Conservation (phyloP, 1,140 invertebrate genomes). For the Monomorium pharaonis region DNA sequence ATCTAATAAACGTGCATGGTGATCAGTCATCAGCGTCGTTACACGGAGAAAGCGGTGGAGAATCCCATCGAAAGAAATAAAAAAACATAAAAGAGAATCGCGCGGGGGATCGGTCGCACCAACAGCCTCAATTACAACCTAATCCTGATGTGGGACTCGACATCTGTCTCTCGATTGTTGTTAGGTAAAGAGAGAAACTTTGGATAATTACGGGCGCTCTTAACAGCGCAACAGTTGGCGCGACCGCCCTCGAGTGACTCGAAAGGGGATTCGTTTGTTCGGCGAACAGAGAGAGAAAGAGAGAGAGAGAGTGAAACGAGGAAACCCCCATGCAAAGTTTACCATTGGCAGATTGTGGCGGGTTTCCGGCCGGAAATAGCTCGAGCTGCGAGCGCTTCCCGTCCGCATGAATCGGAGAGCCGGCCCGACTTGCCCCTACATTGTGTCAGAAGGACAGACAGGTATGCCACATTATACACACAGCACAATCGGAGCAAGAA, state of each 20-base stretch:
- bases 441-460: slow-evolving; percentile 83
- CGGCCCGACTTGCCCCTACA: slow-evolving; percentile 89
- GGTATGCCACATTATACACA: slow-evolving; percentile 82
- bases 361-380: slow-evolving; percentile 88
- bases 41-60: slow-evolving; percentile 27
- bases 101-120: slow-evolving; percentile 21
- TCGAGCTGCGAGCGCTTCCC: slow-evolving; percentile 89
- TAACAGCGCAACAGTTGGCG: slow-evolving; percentile 17
- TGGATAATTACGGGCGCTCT: slow-evolving; percentile 33
- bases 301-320: slow-evolving; percentile 14
- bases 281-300: background rate
- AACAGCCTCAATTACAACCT: background rate
- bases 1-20: slow-evolving; percentile 28
- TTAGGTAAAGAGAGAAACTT: background rate
- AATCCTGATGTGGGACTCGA: background rate
- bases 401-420: slow-evolving; percentile 86
- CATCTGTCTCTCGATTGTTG: background rate
- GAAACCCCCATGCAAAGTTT: slow-evolving; percentile 84
- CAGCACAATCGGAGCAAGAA: slow-evolving; percentile 68
- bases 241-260: background rate
- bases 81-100: background rate
- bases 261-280: slow-evolving; percentile 25
- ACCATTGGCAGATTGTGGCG: slow-evolving; percentile 91
- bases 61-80: slow-evolving; percentile 3
- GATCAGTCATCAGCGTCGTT: background rate